A percentile compares a stretch with the other conserved stretches of the same genome.
Evolutionary conservation across 1,140 invertebrate species (phyloP).

Genomic region (Agrypnia vestita): DNA sequence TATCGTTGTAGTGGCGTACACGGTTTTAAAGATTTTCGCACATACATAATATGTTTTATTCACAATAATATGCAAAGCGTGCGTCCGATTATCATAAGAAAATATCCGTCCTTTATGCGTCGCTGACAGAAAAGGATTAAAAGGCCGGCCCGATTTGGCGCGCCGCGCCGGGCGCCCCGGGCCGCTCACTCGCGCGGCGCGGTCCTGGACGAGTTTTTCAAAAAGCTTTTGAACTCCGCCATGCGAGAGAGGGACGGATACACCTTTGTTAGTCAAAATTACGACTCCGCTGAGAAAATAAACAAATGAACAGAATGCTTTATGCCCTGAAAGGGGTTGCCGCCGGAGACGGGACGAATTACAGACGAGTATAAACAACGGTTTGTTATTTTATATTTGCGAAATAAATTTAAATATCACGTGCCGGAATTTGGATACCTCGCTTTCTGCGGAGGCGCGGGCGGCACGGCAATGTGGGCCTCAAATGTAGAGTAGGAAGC

Average conservation of each 20-base stretch:
- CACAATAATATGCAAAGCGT: background rate
- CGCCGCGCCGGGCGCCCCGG: constrained; percentile 18
- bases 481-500: too few relatives aligned
- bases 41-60: too few relatives aligned
- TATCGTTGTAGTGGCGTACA: too few relatives aligned
- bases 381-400: constrained; percentile 61
- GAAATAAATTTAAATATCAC: constrained; percentile 57
- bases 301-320: constrained; percentile 59
- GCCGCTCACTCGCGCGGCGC: constrained; percentile 12
- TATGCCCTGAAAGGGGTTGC: constrained; percentile 56
- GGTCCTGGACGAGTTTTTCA: constrained; percentile 53
- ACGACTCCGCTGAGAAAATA: constrained; percentile 61
- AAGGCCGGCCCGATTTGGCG: constrained; percentile 28
- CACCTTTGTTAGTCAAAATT: constrained; percentile 60
- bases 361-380: constrained; percentile 55
- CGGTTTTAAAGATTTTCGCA: too few relatives aligned
- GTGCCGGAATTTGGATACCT: constrained; percentile 41
- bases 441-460: background rate
- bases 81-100: constrained; percentile 23
- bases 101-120: background rate
- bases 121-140: constrained; percentile 39
- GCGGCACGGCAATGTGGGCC: too few relatives aligned
- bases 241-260: constrained; percentile 34
- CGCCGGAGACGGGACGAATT: constrained; percentile 51
- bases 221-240: constrained; percentile 58